These are phyloP conservation scores for Xiphias gladius DNA, from an alignment of 2,113 vertebrate genomes.

Conservation along the genomic window DNA sequence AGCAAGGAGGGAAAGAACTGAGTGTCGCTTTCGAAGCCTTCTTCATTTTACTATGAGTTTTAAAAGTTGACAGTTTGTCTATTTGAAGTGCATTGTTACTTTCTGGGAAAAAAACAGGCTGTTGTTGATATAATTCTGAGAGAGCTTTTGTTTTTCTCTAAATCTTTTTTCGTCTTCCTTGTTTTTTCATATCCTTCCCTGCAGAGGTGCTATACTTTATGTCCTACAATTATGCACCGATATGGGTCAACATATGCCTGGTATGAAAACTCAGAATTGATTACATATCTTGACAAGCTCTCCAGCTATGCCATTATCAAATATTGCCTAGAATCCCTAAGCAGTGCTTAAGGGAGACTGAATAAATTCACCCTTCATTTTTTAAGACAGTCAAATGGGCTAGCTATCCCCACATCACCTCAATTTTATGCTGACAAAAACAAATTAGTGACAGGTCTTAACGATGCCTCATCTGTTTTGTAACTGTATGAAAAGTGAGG, in stretches of 20 bases:
- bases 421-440: slow-evolving; percentile 58
- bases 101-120: neutral
- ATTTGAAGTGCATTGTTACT: slow-evolving; percentile 24
- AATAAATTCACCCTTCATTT: slow-evolving; percentile 64
- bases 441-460: slow-evolving; percentile 63
- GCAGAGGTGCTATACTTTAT: slow-evolving; percentile 20
- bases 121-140: neutral
- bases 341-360: slow-evolving; percentile 44
- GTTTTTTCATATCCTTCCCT: slow-evolving; percentile 16
- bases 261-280: slow-evolving; percentile 57
- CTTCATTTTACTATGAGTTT: slow-evolving; percentile 20
- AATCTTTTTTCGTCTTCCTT: slow-evolving; percentile 20
- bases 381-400: slow-evolving; percentile 51
- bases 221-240: slow-evolving; percentile 50
- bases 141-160: slow-evolving; percentile 19
- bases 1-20: slow-evolving; percentile 16
- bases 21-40: slow-evolving; percentile 23
- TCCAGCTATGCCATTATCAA: slow-evolving; percentile 59
- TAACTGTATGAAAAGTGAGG: slow-evolving; percentile 59
- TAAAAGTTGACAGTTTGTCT: slow-evolving; percentile 35
- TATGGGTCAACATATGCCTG: slow-evolving; percentile 59
- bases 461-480: slow-evolving; percentile 58
- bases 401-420: slow-evolving; percentile 59
- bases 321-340: slow-evolving; percentile 58
- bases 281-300: slow-evolving; percentile 59